Conservation (phyloP, 2,113 vertebrate species). For the Anarrhichthys ocellatus region DNA sequence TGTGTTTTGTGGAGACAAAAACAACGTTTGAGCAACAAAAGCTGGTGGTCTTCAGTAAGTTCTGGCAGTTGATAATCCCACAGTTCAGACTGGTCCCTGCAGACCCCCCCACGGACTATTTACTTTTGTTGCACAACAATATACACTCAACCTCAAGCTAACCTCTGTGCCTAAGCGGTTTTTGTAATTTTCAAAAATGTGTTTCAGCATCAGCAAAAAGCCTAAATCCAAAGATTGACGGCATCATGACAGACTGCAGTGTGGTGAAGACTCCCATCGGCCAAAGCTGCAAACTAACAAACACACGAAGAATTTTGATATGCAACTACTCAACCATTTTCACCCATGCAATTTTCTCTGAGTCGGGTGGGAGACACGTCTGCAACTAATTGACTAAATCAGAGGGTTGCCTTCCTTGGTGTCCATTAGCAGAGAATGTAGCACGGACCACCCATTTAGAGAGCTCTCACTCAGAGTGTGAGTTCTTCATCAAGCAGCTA, state of each 20-base stretch:
- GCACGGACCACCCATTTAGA: slow-evolving; percentile 61
- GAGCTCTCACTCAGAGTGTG: slow-evolving; percentile 27
- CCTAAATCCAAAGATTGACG: slow-evolving; percentile 42
- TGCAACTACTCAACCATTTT: slow-evolving; percentile 58
- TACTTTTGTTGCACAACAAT: slow-evolving; percentile 64
- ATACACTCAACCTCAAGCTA: slow-evolving; percentile 54
- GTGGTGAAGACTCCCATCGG: slow-evolving; percentile 44
- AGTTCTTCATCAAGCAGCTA: slow-evolving; percentile 5
- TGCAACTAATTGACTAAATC: slow-evolving; percentile 74
- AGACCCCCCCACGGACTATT: slow-evolving; percentile 46
- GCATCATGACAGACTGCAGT: slow-evolving; percentile 51
- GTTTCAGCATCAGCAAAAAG: slow-evolving; percentile 59
- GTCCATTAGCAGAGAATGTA: slow-evolving; percentile 72
- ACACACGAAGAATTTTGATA: slow-evolving; percentile 43
- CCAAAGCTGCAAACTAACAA: slow-evolving; percentile 61
- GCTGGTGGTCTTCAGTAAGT: slow-evolving; percentile 28
- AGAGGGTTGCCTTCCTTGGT: slow-evolving; percentile 64
- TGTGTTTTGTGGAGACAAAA: slow-evolving; percentile 52
- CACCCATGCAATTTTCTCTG: slow-evolving; percentile 50
- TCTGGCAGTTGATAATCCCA: slow-evolving; percentile 47
- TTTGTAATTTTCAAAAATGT: slow-evolving; percentile 56
- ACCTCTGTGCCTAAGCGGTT: slow-evolving; percentile 58
- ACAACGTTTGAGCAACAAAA: slow-evolving; percentile 56
- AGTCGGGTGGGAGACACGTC: slow-evolving; percentile 33
- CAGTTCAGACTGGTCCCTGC: slow-evolving; percentile 28